Percentiles rank a stretch among this genome's conserved stretches.
phyloP scores from a whole-genome alignment of 1,140 invertebrate genomes.

The Drosophila pseudoananassae region DNA sequence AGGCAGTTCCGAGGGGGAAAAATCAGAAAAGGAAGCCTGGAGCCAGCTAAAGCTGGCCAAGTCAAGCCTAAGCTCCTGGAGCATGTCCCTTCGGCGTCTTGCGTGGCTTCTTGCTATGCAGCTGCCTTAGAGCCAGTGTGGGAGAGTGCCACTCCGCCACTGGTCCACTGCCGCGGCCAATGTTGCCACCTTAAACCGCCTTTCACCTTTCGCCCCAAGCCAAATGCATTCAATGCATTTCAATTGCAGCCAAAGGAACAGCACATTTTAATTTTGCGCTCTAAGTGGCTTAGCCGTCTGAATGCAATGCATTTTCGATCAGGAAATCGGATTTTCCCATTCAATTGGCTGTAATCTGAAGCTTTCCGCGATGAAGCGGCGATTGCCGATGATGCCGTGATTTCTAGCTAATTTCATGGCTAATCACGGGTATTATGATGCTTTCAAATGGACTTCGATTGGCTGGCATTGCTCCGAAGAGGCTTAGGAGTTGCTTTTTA shows the following conservation, averaged over 20 bases:
- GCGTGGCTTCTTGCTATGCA: conserved; percentile 65
- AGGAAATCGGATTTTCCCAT: conserved; percentile 38
- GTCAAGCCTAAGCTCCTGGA: conserved; percentile 57
- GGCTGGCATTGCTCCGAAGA: too few relatives aligned
- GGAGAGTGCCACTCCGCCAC: too few relatives aligned
- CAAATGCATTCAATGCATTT: conserved; percentile 70
- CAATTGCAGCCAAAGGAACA: conserved; percentile 39
- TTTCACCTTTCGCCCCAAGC: conserved; percentile 12
- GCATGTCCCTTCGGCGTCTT: conserved; percentile 58
- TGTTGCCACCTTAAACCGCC: conserved; percentile 17
- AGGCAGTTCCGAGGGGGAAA: not conserved
- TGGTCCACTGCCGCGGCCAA: not conserved
- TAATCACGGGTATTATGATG: not conserved
- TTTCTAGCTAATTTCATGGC: not conserved
- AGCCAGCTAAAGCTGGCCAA: not conserved
- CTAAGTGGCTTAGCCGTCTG: conserved; percentile 54
- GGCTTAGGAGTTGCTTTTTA: too few relatives aligned
- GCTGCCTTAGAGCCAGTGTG: not conserved
- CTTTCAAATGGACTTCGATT: not conserved
- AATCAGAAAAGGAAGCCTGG: conserved; percentile 2
- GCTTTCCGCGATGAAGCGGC: not conserved
- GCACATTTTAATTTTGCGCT: conserved; percentile 63
- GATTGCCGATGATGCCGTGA: conserved; percentile 10
- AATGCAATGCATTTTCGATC: conserved; percentile 70
- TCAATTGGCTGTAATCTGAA: conserved; percentile 25